A percentile compares a stretch with the other conserved stretches of the same genome.
phyloP scores from a whole-genome alignment of 2,888 invertebrate genomes.

The Clistopyga incitator region DNA sequence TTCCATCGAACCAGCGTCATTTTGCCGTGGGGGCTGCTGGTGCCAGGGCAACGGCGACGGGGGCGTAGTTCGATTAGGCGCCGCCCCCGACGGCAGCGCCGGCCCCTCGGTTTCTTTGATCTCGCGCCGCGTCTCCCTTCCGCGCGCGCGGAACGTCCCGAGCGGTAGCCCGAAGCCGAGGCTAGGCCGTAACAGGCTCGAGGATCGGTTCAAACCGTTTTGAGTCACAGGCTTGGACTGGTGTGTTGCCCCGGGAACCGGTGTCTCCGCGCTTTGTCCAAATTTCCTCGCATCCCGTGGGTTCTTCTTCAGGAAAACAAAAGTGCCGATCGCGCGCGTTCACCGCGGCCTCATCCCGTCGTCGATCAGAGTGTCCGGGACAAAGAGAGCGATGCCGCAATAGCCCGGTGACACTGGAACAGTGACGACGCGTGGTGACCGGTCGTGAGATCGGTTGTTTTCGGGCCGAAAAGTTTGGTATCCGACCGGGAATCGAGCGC shows the following conservation, averaged over 20 bases:
- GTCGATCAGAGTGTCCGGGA: neutral
- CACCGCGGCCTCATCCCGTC: too few relatives aligned
- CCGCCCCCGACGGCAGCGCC: conserved; percentile 84
- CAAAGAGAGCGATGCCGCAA: neutral
- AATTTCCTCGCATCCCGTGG: conserved; percentile 32
- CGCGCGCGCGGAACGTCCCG: conserved; percentile 31
- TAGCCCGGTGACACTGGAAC: neutral
- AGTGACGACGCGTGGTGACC: conserved; percentile 34
- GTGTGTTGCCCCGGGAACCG: conserved; percentile 71
- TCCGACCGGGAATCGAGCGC: neutral
- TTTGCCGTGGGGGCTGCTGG: conserved; percentile 82
- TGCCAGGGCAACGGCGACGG: conserved; percentile 75
- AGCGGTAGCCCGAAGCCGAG: conserved; percentile 50
- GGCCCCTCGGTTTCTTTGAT: conserved; percentile 83
- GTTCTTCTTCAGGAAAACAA: neutral
- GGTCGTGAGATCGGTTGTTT: conserved; percentile 1
- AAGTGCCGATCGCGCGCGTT: neutral
- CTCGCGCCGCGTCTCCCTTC: conserved; percentile 70
- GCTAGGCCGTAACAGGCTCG: conserved; percentile 80
- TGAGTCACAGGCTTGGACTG: conserved; percentile 82
- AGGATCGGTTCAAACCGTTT: conserved; percentile 84
- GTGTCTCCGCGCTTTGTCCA: conserved; percentile 55
- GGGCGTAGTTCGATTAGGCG: conserved; percentile 71
- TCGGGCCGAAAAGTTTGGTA: neutral
- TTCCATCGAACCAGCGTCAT: conserved; percentile 82